phyloP scores from a whole-genome alignment of 2,797 vertebrate genomes.

The Thalassophryne amazonica region DNA sequence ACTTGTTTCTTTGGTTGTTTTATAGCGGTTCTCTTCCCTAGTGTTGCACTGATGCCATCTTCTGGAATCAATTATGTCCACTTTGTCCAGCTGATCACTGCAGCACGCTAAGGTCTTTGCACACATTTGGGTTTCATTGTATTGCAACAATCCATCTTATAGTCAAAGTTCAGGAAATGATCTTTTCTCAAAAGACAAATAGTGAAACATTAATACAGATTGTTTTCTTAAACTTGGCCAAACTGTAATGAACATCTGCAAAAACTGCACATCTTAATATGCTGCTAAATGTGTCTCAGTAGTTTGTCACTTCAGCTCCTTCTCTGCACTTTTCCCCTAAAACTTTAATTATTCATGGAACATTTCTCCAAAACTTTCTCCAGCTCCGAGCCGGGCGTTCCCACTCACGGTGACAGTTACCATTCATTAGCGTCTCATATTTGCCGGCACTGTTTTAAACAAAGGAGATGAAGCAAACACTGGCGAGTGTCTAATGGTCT shows the following conservation, averaged over 20 bases:
- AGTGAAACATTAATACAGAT: constrained; percentile 45
- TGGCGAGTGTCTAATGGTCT: constrained; percentile 66
- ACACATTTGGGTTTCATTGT: constrained; percentile 42
- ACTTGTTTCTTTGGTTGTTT: too few relatives aligned
- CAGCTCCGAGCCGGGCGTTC: constrained; percentile 22
- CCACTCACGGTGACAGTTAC: constrained; percentile 48
- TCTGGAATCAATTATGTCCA: too few relatives aligned
- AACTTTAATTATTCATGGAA: too few relatives aligned
- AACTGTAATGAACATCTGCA: constrained; percentile 67
- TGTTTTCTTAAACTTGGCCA: constrained; percentile 59
- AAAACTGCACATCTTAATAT: constrained; percentile 57
- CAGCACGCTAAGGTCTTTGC: too few relatives aligned
- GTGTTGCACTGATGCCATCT: too few relatives aligned
- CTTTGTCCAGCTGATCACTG: too few relatives aligned
- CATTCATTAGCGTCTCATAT: constrained; percentile 51
- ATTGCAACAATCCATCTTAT: constrained; percentile 21
- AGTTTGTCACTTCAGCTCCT: constrained; percentile 18
- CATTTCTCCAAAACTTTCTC: neutral
- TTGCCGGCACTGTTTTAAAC: constrained; percentile 50
- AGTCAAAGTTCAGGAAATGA: constrained; percentile 22
- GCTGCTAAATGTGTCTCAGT: constrained; percentile 43
- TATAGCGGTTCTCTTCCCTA: too few relatives aligned
- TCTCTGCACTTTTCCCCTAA: neutral
- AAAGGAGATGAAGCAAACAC: constrained; percentile 45
- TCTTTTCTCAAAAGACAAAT: constrained; percentile 57